Conservation (phyloP, 2,797 vertebrate genomes). For the Leptatherina wallacei region DNA sequence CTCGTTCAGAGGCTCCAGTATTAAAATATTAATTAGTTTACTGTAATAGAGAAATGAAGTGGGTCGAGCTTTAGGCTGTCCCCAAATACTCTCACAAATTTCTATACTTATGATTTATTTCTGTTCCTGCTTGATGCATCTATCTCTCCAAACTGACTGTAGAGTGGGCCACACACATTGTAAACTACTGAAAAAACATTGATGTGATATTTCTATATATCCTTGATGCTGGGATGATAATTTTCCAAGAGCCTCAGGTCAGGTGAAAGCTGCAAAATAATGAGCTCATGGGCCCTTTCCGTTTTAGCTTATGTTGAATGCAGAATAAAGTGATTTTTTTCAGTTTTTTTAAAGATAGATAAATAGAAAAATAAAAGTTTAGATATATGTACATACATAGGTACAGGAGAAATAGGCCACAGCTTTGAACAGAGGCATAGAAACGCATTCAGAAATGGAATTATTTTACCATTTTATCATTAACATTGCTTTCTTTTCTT, state of each 20-base stretch:
- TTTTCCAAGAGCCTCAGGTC: conserved; percentile 35
- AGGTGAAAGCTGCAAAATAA: conserved; percentile 35
- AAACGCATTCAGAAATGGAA: conserved; percentile 2
- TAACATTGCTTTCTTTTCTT: neutral
- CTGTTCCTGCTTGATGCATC: conserved; percentile 42
- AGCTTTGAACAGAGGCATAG: neutral
- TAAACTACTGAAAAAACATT: conserved; percentile 41
- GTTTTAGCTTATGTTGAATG: conserved; percentile 10
- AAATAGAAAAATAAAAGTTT: too few relatives aligned
- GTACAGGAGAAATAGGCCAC: neutral
- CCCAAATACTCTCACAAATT: conserved; percentile 60
- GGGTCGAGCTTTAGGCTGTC: conserved; percentile 57
- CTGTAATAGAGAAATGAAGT: conserved; percentile 24
- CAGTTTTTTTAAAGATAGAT: too few relatives aligned
- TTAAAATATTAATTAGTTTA: conserved; percentile 51
- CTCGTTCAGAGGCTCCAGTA: conserved; percentile 46
- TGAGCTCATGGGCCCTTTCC: conserved; percentile 11
- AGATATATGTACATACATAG: neutral
- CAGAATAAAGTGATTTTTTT: neutral
- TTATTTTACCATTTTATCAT: neutral
- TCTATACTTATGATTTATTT: conserved; percentile 46
- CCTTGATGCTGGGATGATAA: conserved; percentile 22
- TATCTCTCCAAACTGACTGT: conserved; percentile 42
- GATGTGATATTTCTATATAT: conserved; percentile 42
- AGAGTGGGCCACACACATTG: conserved; percentile 28